A percentile compares a stretch with the other conserved stretches of the same genome.
These are phyloP conservation scores for Mastomys natalensis DNA, from an alignment of 2,113 vertebrate genomes.

Conservation along the genomic window DNA sequence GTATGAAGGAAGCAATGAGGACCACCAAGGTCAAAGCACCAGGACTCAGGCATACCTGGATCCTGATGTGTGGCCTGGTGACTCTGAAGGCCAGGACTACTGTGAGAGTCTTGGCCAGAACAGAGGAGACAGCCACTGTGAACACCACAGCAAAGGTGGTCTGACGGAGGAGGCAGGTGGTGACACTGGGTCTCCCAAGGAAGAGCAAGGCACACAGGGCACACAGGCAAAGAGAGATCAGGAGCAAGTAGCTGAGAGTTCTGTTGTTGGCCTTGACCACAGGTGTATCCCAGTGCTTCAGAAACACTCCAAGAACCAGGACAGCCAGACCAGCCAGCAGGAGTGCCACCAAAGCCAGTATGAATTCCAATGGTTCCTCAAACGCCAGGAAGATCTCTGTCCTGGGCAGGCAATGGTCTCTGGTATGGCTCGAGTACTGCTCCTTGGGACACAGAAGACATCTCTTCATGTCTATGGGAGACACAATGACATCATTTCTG, in stretches of 20 bases:
- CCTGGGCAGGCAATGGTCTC: slow-evolving; percentile 40
- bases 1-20: neutral
- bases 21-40: neutral
- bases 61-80: neutral
- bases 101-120: slow-evolving; percentile 50
- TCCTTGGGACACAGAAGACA: slow-evolving; percentile 13
- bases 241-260: neutral
- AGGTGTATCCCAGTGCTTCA: neutral
- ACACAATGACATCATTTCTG: neutral
- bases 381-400: slow-evolving; percentile 51
- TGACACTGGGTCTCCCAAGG: neutral
- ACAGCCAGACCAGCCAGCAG: neutral
- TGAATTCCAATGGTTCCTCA: neutral
- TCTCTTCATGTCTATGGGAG: slow-evolving; percentile 34
- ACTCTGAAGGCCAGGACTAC: slow-evolving; percentile 39
- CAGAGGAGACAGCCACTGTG: neutral
- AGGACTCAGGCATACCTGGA: neutral
- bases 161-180: neutral
- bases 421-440: neutral
- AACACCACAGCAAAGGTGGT: slow-evolving; percentile 3
- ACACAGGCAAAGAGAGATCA: neutral
- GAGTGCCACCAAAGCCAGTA: neutral
- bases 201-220: slow-evolving; percentile 35
- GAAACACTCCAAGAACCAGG: neutral
- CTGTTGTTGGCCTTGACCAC: slow-evolving; percentile 33